These are phyloP conservation scores for Podarcis cretensis DNA, from an alignment of 2,113 vertebrate genomes.

Conservation along the genomic window DNA sequence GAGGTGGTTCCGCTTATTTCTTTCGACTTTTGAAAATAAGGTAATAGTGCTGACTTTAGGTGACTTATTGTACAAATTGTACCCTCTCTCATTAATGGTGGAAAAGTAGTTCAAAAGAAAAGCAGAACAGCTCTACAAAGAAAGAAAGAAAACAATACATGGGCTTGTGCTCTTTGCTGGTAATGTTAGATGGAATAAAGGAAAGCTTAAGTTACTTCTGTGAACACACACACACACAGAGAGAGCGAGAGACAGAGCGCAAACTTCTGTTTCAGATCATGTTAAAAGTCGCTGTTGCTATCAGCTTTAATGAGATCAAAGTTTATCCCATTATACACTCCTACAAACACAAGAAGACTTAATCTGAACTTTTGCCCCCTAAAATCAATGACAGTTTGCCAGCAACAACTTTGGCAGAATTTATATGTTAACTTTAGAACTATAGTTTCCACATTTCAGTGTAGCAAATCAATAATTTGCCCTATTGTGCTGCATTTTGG, in stretches of 20 bases:
- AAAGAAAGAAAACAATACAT: not conserved
- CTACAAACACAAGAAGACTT: slow-evolving; percentile 6
- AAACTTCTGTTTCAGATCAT: not conserved
- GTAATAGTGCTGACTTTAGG: not conserved
- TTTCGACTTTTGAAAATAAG: not conserved
- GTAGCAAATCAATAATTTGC: not conserved
- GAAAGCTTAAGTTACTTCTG: slow-evolving; percentile 4
- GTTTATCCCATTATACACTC: not conserved
- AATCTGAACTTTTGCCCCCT: slow-evolving; percentile 31
- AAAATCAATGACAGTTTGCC: slow-evolving; percentile 52
- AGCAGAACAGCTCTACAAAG: not conserved
- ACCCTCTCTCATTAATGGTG: not conserved
- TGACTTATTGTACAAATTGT: not conserved
- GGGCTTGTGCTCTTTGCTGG: not conserved
- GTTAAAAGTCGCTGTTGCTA: not conserved
- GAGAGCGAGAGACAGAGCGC: not conserved
- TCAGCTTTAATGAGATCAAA: slow-evolving; percentile 27
- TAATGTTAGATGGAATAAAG: not conserved
- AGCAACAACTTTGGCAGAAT: slow-evolving; percentile 47
- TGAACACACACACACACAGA: not conserved
- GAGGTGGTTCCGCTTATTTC: not conserved
- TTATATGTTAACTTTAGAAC: not conserved
- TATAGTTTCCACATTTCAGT: not conserved
- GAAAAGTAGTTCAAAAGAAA: not conserved
- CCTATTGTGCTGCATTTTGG: not conserved